Conservation (phyloP, 2,113 vertebrate species). For the Pelodiscus sinensis region DNA sequence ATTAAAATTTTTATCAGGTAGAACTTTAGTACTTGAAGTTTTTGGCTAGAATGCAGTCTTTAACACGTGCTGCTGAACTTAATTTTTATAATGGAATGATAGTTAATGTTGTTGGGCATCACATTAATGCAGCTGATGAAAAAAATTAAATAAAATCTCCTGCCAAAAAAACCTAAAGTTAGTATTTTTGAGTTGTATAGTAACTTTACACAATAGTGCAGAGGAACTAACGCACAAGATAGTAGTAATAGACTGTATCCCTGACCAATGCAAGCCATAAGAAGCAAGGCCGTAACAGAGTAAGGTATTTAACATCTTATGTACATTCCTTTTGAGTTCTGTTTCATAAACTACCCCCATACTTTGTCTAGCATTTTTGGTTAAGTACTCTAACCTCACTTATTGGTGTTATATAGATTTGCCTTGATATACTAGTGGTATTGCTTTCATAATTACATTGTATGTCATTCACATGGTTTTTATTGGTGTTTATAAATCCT, state of each 20-base stretch:
- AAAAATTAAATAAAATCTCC: conserved; percentile 1
- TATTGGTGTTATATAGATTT: neutral
- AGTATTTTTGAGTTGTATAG: neutral
- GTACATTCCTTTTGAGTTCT: neutral
- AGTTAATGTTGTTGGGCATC: neutral
- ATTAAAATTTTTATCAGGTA: neutral
- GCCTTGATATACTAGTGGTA: neutral
- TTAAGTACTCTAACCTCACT: neutral
- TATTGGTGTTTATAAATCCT: neutral
- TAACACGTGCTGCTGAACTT: neutral
- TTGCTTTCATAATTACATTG: neutral
- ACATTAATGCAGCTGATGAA: neutral
- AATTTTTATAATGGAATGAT: neutral
- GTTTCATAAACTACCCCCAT: neutral
- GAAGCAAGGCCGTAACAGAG: conserved; percentile 1
- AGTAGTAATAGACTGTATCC: neutral
- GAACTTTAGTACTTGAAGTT: fast-evolving
- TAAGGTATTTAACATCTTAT: neutral
- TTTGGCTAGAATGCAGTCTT: neutral
- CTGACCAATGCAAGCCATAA: neutral
- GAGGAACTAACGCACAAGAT: neutral
- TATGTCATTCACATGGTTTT: neutral
- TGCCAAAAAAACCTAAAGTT: neutral
- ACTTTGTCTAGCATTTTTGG: neutral
- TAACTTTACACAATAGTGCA: neutral